phyloP scores from a whole-genome alignment of 2,113 vertebrate species.

The Saguinus midas region DNA sequence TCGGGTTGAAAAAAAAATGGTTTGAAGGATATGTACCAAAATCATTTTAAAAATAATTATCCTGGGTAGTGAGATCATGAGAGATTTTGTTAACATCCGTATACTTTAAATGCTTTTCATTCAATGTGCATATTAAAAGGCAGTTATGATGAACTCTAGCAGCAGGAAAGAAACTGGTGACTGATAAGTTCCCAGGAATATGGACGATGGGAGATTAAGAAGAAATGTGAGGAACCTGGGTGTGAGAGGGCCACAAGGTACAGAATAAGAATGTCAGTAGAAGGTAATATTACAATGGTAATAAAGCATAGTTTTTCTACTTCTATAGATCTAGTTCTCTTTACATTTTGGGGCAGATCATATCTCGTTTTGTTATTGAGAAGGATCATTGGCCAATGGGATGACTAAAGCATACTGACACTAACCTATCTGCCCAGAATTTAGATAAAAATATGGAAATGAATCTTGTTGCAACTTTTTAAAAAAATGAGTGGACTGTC shows the following conservation, averaged over 20 bases:
- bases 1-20: background rate
- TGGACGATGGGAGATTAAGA: background rate
- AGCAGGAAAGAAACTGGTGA: background rate
- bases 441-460: background rate
- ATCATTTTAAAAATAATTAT: background rate
- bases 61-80: background rate
- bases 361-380: background rate
- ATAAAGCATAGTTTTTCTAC: background rate
- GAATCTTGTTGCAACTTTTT: background rate
- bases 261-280: background rate
- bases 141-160: background rate
- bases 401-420: background rate
- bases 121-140: background rate
- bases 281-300: background rate
- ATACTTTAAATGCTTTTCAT: background rate
- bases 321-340: background rate
- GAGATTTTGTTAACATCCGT: background rate
- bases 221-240: background rate
- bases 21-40: background rate
- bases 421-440: background rate
- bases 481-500: background rate
- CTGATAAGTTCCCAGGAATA: accelerated
- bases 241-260: background rate
- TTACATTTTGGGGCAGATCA: background rate
- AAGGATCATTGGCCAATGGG: background rate